Evolutionary conservation across 2,888 invertebrate species (phyloP).

Genomic region (Steinernema hermaphroditum): DNA sequence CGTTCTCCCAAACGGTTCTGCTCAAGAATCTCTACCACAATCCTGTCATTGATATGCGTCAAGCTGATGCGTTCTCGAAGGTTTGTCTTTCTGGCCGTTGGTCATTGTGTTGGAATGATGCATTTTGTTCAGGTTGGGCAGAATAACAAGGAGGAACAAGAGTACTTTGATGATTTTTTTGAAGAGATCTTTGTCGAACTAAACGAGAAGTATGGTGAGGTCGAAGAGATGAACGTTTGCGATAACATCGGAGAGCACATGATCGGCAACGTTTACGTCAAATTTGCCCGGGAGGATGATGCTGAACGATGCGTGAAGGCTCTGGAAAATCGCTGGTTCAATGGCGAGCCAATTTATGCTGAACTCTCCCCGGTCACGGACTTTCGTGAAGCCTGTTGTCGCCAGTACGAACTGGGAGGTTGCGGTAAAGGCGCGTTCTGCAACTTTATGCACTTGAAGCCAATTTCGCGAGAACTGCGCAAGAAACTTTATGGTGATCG

Average conservation of each 20-base stretch:
- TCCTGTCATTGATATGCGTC: conserved; percentile 71
- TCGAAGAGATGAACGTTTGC: conserved; percentile 99
- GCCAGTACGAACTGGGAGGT: conserved; percentile 81
- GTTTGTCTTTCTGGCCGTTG: conserved; percentile 44
- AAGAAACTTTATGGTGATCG: conserved; percentile 35
- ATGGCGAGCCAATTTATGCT: conserved; percentile 93
- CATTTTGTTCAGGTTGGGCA: conserved; percentile 47
- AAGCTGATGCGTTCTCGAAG: conserved; percentile 63
- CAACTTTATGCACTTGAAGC: conserved; percentile 98
- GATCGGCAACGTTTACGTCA: conserved; percentile 98
- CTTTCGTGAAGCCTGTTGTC: conserved; percentile 97
- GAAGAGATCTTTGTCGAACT: conserved; percentile 98
- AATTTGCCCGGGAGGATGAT: conserved; percentile 88
- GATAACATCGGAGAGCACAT: conserved; percentile 80
- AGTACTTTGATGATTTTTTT: conserved; percentile 98
- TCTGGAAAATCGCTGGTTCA: conserved; percentile 98
- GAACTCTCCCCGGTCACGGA: conserved; percentile 98
- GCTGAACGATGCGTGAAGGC: conserved; percentile 96
- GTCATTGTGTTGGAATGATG: not conserved
- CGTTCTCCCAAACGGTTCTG: conserved; percentile 95
- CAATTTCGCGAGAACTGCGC: conserved; percentile 46
- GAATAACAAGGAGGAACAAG: conserved; percentile 81
- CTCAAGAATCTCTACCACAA: conserved; percentile 90
- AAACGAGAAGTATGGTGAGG: conserved; percentile 81
- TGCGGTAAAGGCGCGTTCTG: conserved; percentile 98